Conservation (phyloP, 2,888 invertebrate genomes). For the Xestia rhomboidea region DNA sequence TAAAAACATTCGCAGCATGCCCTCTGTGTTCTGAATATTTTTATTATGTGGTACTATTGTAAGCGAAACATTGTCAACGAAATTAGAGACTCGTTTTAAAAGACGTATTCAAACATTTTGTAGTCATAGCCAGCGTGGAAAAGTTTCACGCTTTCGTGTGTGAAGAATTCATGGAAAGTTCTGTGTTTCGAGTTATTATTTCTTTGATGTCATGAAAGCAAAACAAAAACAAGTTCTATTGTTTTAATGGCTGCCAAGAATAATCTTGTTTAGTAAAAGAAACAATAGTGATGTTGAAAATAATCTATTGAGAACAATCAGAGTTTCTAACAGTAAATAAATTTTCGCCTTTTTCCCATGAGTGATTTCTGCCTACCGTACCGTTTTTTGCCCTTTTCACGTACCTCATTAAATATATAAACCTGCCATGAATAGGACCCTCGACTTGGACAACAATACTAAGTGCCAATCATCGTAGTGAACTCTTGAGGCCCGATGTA, state of each 20-base stretch:
- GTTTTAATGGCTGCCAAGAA: constrained; percentile 22
- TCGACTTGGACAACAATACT: constrained; percentile 7
- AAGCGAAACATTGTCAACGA: constrained; percentile 15
- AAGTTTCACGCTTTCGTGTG: constrained; percentile 18
- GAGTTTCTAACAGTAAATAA: background rate
- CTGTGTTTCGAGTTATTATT: constrained; percentile 3
- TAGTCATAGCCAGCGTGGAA: background rate
- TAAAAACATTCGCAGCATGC: background rate
- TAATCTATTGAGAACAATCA: background rate
- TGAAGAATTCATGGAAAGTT: constrained; percentile 17
- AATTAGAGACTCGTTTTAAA: constrained; percentile 14
- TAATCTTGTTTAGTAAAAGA: background rate
- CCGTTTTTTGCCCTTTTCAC: background rate
- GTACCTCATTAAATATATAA: background rate
- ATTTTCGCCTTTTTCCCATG: background rate
- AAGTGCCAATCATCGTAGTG: constrained; percentile 25
- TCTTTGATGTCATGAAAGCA: constrained; percentile 22
- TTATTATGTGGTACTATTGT: background rate
- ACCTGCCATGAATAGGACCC: constrained; percentile 6
- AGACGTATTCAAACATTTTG: constrained; percentile 19
- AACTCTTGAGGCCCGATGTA: constrained; percentile 9
- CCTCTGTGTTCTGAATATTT: background rate
- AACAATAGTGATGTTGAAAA: background rate
- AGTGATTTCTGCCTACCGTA: background rate
- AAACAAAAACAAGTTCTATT: background rate